These are phyloP conservation scores for Campopleginae sp. DNA, from an alignment of 2,888 invertebrate species.

Conservation along the genomic window DNA sequence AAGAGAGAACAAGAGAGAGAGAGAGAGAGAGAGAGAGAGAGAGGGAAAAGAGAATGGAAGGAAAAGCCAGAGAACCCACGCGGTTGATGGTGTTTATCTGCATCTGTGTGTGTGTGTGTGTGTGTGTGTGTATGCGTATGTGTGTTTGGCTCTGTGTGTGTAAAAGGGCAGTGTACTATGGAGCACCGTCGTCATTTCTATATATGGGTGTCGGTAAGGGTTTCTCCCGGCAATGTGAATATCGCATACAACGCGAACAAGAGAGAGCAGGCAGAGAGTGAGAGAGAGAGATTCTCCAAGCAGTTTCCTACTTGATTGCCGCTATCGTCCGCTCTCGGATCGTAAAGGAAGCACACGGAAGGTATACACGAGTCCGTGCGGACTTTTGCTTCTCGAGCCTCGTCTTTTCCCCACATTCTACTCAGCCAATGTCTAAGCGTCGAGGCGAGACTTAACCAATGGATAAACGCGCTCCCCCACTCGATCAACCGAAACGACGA, in stretches of 20 bases:
- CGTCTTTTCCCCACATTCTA: slow-evolving; percentile 50
- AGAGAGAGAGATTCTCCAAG: slow-evolving; percentile 74
- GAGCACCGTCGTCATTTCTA: slow-evolving; percentile 20
- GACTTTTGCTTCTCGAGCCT: slow-evolving; percentile 67
- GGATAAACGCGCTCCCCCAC: slow-evolving; percentile 6
- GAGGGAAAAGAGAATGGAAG: slow-evolving; percentile 31
- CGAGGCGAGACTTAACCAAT: slow-evolving; percentile 65
- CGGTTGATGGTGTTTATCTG: slow-evolving; percentile 65
- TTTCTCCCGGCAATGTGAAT: slow-evolving; percentile 80
- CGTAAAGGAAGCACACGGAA: slow-evolving; percentile 76
- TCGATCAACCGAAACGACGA: slow-evolving; percentile 31
- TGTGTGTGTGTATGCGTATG: slow-evolving; percentile 22
- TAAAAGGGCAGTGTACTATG: slow-evolving; percentile 2
- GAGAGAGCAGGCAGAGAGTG: slow-evolving; percentile 31
- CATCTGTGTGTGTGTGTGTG: slow-evolving; percentile 71
- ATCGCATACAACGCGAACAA: slow-evolving; percentile 78
- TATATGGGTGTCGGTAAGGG: slow-evolving; percentile 48
- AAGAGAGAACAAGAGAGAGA: slow-evolving; percentile 41
- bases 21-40: not conserved
- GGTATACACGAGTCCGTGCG: slow-evolving; percentile 77
- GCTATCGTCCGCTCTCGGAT: slow-evolving; percentile 82
- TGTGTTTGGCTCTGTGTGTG: slow-evolving; percentile 13
- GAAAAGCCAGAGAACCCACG: slow-evolving; percentile 41
- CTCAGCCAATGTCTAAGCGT: slow-evolving; percentile 74
- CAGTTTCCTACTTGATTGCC: slow-evolving; percentile 85